Base-by-base conservation (phyloP, 1,140 invertebrate species). In the Geopemphigus sp. region DNA sequence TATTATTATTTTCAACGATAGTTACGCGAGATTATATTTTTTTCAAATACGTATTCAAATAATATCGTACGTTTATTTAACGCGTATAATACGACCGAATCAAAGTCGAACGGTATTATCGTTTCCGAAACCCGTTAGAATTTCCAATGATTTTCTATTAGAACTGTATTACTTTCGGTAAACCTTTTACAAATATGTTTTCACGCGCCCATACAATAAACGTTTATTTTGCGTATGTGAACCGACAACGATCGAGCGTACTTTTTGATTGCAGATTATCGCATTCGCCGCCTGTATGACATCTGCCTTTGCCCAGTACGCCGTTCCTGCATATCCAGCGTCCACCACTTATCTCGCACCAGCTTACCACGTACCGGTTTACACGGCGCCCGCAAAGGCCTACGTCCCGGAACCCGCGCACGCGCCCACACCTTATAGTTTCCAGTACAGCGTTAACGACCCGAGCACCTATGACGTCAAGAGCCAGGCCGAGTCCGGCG, bases 251-350 rank as follows among this genome's bases (percentile, higher is more conserved):
- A 61, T 17, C 1, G 15, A 63, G 19, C 4, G 19, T n/a, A 22
- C 8, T 1, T 39, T 47, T 66, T 15, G 29, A 24, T 82, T 80
- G 17, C 83, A 89, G 88, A 84, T 89, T 76, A 72, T 88, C 80
- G 81, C 84, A 29, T 82, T 88, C 80, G 84, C 85, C 80, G 84
- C 85, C 54, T 81, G 86, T 39, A 82, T 88, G 8, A 84, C 84
- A 6, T 87, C 86, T 61, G 83, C 83, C n/a, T 86, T 86, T 63
- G 85, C 81, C n/a, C 80, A 82, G n/a, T 81, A 81, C 74, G 17
- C 14, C 72, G 70, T 53, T 63, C 64, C 66, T 1, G 26, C 59
- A 17, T 61, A 61, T 8, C 26, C 22, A 22, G 22, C 57, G 3
- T 22, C 56, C 1, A 14, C 59, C 22, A 24, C 22, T 19, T 24